Percentiles rank a stretch among this genome's conserved stretches.
Conservation (phyloP, 2,888 invertebrate genomes). For the Syrphus vitripennis region DNA sequence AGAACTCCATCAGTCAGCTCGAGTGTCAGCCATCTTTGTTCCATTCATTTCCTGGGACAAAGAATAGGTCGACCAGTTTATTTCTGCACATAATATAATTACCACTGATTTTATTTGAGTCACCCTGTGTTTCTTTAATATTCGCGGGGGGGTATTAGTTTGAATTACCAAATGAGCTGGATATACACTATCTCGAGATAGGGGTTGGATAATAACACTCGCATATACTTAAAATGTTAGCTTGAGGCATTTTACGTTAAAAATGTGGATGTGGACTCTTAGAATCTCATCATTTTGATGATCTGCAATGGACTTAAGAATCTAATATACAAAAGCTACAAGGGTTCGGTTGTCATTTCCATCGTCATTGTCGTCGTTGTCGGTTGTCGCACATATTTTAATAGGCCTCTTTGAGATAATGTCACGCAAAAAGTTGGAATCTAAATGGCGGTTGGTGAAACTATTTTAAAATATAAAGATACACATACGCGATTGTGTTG, state of each 20-base stretch:
- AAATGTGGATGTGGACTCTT: slow-evolving; percentile 60
- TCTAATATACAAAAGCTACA: too few relatives aligned
- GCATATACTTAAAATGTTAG: slow-evolving; percentile 40
- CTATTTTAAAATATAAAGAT: slow-evolving; percentile 64
- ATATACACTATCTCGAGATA: slow-evolving; percentile 39
- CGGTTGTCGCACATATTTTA: slow-evolving; percentile 32
- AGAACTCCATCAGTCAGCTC: too few relatives aligned
- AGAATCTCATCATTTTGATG: slow-evolving; percentile 66
- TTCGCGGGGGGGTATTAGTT: slow-evolving; percentile 44
- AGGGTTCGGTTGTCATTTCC: slow-evolving; percentile 8
- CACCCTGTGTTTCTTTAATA: slow-evolving; percentile 17
- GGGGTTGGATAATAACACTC: slow-evolving; percentile 33
- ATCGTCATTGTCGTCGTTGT: not conserved
- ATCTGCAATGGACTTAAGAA: slow-evolving; percentile 64
- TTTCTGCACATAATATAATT: too few relatives aligned
- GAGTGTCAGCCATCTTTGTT: too few relatives aligned
- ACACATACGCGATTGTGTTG: slow-evolving; percentile 64
- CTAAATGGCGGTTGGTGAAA: slow-evolving; percentile 38
- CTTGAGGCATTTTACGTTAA: slow-evolving; percentile 57
- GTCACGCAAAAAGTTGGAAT: slow-evolving; percentile 55
- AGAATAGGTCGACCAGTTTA: too few relatives aligned
- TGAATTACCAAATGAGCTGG: slow-evolving; percentile 68
- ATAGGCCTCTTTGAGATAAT: slow-evolving; percentile 60
- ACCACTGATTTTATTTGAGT: not conserved
- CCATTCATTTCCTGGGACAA: too few relatives aligned